A percentile compares a stretch with the other conserved stretches of the same genome.
Evolutionary conservation across 2,888 invertebrate genomes (phyloP).

Genomic region (Idaea aversata): DNA sequence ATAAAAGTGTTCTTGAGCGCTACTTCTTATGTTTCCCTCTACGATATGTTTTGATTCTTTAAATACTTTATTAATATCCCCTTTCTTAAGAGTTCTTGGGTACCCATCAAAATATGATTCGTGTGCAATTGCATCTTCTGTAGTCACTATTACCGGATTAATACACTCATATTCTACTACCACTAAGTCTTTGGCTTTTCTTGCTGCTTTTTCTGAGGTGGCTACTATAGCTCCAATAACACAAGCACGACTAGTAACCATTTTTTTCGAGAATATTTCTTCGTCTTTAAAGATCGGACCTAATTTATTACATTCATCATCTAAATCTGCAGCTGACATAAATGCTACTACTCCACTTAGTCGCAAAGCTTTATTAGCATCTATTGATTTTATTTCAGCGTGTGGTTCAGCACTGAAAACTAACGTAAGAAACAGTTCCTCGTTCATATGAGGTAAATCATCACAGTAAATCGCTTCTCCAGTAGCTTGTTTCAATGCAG

Average conservation of each 20-base stretch:
- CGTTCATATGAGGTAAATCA: slow-evolving; percentile 87
- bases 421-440: slow-evolving; percentile 88
- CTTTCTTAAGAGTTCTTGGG: slow-evolving; percentile 79
- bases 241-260: slow-evolving; percentile 89
- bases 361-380: slow-evolving; percentile 85
- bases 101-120: slow-evolving; percentile 83
- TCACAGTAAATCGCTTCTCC: slow-evolving; percentile 96
- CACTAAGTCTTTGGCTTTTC: slow-evolving; percentile 88
- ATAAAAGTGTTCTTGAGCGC: slow-evolving; percentile 95
- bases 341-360: slow-evolving; percentile 89
- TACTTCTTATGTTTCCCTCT: slow-evolving; percentile 85
- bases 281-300: slow-evolving; percentile 90
- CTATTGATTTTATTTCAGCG: slow-evolving; percentile 88
- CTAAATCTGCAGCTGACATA: slow-evolving; percentile 87
- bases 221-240: slow-evolving; percentile 90
- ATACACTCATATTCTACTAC: slow-evolving; percentile 88
- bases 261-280: slow-evolving; percentile 87
- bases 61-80: slow-evolving; percentile 85
- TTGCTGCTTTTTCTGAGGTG: slow-evolving; percentile 86
- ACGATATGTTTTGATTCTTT: slow-evolving; percentile 82
- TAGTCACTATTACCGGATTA: slow-evolving; percentile 88
- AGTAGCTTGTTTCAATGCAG: slow-evolving; percentile 93
- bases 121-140: slow-evolving; percentile 90
- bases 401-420: slow-evolving; percentile 89
- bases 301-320: slow-evolving; percentile 81